Conservation (phyloP, 1,140 invertebrate species). For the Diorhabda sublineata region DNA sequence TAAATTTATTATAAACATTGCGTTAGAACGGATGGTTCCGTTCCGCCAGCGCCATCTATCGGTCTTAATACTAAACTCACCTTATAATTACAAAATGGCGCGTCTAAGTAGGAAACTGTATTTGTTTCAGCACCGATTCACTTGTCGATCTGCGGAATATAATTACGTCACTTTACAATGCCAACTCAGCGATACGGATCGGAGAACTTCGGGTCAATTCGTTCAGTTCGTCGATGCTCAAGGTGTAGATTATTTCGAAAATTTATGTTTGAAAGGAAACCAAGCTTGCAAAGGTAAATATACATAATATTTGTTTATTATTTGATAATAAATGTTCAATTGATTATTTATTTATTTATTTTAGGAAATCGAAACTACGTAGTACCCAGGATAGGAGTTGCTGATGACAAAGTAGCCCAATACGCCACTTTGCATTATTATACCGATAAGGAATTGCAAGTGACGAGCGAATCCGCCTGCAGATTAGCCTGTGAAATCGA, state of each 20-base stretch:
- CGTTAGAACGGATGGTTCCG: too few species aligned
- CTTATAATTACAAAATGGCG: too few species aligned
- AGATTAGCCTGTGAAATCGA: conserved; percentile 86
- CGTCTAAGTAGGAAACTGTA: conserved; percentile 4
- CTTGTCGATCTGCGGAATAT: conserved; percentile 88
- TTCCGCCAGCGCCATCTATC: too few species aligned
- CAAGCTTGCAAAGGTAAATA: conserved; percentile 62
- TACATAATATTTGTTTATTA: too few species aligned
- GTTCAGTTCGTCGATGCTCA: conserved; percentile 83
- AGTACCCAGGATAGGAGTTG: conserved; percentile 78
- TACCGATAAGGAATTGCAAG: conserved; percentile 87
- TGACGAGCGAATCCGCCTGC: conserved; percentile 78
- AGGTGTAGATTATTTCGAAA: conserved; percentile 93
- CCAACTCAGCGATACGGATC: conserved; percentile 81
- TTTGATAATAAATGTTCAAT: too few species aligned
- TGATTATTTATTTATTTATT: neutral
- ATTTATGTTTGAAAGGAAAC: conserved; percentile 83
- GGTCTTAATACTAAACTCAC: too few species aligned
- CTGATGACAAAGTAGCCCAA: conserved; percentile 84
- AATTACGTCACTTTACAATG: conserved; percentile 90
- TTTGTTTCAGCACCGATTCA: conserved; percentile 71
- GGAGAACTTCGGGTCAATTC: conserved; percentile 77
- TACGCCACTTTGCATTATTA: conserved; percentile 90
- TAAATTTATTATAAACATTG: too few species aligned
- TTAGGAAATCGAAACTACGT: conserved; percentile 66